Percentiles rank a stretch among this genome's conserved stretches.
Conservation (phyloP, 1,140 invertebrate genomes). For the Lanistes nyassanus region DNA sequence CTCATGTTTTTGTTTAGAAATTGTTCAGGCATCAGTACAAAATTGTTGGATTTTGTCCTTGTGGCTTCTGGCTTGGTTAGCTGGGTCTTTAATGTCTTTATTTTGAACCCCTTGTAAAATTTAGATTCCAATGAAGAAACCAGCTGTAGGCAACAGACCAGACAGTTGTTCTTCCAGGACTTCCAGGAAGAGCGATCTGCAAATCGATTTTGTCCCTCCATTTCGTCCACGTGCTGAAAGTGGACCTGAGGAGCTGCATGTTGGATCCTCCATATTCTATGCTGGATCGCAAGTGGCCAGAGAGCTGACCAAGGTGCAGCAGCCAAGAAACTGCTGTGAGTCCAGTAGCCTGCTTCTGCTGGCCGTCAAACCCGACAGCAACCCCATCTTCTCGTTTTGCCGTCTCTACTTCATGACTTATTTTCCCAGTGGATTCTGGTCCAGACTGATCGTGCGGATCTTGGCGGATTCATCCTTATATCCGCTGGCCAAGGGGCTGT, state of each 20-base stretch:
- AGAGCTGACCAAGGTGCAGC: not conserved
- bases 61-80: too few relatives aligned
- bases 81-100: too few relatives aligned
- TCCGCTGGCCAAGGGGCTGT: slow-evolving; percentile 60
- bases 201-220: not conserved
- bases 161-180: not conserved
- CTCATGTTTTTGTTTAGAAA: too few relatives aligned
- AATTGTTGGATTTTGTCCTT: too few relatives aligned
- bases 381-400: slow-evolving; percentile 59
- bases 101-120: not conserved
- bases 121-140: slow-evolving; percentile 37
- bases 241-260: slow-evolving; percentile 27
- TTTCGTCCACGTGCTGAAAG: not conserved
- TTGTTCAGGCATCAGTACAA: too few relatives aligned
- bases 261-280: slow-evolving; percentile 31
- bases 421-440: slow-evolving; percentile 98
- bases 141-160: slow-evolving; percentile 2
- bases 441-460: slow-evolving; percentile 89
- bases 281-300: slow-evolving; percentile 31
- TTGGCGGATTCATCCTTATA: slow-evolving; percentile 78
- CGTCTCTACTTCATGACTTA: slow-evolving; percentile 83
- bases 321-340: not conserved
- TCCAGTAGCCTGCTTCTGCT: slow-evolving; percentile 32
- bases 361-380: slow-evolving; percentile 41
- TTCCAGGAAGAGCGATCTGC: slow-evolving; percentile 16